Evolutionary conservation across 2,113 vertebrate genomes (phyloP), one percentile per base, ranked within the genome.

Genomic region (Lasiurus cinereus): DNA sequence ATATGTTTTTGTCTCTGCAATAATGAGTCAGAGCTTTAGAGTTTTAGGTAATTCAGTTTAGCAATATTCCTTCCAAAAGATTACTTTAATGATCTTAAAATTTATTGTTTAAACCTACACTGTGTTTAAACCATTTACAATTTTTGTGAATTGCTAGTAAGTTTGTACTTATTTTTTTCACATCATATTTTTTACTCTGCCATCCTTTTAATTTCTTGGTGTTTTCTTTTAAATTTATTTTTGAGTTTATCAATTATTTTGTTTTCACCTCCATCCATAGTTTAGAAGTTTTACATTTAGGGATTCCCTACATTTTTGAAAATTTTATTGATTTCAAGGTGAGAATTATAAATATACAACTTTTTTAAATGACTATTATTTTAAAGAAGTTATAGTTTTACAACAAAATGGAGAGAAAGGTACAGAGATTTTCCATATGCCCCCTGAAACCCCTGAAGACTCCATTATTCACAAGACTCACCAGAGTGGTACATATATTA

Each of bases 41-140:
- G 18, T 95, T 52, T 83, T 94, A 90, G 33, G 91, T 52, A 87
- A 0, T 6, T 88, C 66, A 43, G 2, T 83, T 96, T 96, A 80
- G 62, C 27, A 90, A n/a, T 27, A 8, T 70, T 62, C 43, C 83
- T 56, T 91, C 11, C 80, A 95, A 89, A 29, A 70, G 29, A 74
- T 94, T 31, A 6, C 15, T 83, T 88, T 9, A 70, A 73, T 8
- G 0, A 54, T 93, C 76, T 94, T 84, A 50, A 95, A 83, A 78
- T 85, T 82, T 33, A 83, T 36, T 96, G 3, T 93, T 96, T 95
- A 78, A 96, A 90, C 43, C 6, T 92, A 27, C 62, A 82, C 56
- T 82, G 19, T 27, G 62, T 82, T 82, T 79, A 90, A 90, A 39
- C 11, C 15, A 64, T 50, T 78, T 36, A 59, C 43, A 46, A n/a